These are phyloP conservation scores for Bombus ignitus DNA, from an alignment of 1,140 invertebrate species.

Conservation along the genomic window DNA sequence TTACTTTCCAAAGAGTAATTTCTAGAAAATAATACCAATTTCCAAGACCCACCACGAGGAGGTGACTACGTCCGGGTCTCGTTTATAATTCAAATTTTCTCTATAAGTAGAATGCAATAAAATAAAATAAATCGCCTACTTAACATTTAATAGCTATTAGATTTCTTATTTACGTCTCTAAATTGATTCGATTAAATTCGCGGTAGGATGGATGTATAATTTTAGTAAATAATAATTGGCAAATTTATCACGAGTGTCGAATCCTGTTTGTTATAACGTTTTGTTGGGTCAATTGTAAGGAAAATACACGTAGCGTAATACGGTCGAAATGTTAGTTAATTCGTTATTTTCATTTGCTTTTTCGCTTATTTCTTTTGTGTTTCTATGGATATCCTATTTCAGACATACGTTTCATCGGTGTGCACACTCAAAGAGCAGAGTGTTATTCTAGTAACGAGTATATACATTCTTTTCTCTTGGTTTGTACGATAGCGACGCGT, in stretches of 20 bases:
- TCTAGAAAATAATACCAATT: not conserved
- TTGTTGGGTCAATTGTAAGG: too few relatives aligned
- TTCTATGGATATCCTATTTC: not conserved
- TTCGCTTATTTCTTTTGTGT: not conserved
- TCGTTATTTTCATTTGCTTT: too few relatives aligned
- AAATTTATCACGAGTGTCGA: too few relatives aligned
- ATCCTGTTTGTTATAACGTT: too few relatives aligned
- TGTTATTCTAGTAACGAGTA: not conserved
- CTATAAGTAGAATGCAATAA: not conserved
- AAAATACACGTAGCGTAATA: too few relatives aligned
- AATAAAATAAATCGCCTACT: not conserved
- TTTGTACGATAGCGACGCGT: not conserved
- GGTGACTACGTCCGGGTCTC: conserved; percentile 4
- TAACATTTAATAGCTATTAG: not conserved
- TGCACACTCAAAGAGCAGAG: not conserved
- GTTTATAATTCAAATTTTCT: not conserved
- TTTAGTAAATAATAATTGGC: too few relatives aligned
- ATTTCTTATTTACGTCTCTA: not conserved
- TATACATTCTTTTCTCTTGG: not conserved
- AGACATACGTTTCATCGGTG: not conserved
- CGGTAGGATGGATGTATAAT: too few relatives aligned
- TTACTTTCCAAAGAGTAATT: not conserved
- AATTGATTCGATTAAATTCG: not conserved
- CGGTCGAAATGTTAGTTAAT: too few relatives aligned
- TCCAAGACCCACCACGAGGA: conserved; percentile 6